These are phyloP conservation scores for Agapornis canus DNA, from an alignment of 2,797 vertebrate species.

Conservation along the genomic window DNA sequence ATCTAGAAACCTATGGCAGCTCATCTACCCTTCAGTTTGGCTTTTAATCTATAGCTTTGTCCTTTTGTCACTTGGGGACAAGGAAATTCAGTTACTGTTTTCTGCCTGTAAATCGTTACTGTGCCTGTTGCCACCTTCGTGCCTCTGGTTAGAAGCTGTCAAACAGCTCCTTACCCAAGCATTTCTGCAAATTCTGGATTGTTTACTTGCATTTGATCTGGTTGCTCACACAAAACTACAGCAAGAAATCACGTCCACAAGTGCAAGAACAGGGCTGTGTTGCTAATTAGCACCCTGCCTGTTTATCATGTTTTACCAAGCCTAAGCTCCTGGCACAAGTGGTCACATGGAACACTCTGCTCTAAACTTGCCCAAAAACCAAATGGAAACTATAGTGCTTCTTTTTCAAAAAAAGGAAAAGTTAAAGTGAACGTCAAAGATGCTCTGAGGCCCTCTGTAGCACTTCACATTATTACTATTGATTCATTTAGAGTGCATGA, in stretches of 20 bases:
- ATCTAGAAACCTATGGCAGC: not conserved
- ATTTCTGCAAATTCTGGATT: not conserved
- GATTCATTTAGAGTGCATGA: not conserved
- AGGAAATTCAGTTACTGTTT: not conserved
- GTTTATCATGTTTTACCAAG: not conserved
- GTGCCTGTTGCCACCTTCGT: not conserved
- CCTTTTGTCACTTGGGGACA: not conserved
- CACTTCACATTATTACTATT: not conserved
- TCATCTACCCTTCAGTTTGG: not conserved
- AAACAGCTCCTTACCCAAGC: not conserved
- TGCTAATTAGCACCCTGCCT: not conserved
- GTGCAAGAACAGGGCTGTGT: not conserved
- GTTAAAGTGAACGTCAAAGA: not conserved
- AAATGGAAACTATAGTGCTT: not conserved
- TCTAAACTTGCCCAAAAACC: not conserved
- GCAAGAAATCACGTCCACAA: not conserved
- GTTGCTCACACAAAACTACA: not conserved
- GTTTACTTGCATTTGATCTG: not conserved
- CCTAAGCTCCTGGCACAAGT: not conserved
- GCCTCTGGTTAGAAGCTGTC: not conserved
- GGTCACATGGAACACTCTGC: not conserved
- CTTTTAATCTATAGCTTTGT: not conserved
- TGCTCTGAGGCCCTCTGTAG: not conserved
- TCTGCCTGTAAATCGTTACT: not conserved
- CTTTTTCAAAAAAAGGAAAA: not conserved